Evolutionary conservation across 2,113 vertebrate genomes (phyloP), one percentile per base, ranked within the genome.

Genomic region (Esox niger): DNA sequence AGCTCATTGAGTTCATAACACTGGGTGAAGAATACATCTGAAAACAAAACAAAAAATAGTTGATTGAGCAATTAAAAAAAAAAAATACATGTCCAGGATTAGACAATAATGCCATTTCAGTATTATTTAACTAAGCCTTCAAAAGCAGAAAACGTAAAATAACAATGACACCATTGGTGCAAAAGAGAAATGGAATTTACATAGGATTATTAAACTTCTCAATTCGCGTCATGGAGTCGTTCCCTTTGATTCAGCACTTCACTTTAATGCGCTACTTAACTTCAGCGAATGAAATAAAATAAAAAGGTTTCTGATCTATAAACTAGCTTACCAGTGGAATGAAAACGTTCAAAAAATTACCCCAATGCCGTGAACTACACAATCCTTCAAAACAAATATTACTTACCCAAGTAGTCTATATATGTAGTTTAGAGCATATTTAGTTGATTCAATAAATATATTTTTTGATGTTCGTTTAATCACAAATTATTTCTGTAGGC

Each of bases 21-120:
- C 88, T 89, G 65, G 91, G 85, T 0, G 93, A 90, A 9, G 95
- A 90, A 69, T 95, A 96, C 80, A 95, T 93, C 95, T 96, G 78
- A 6, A 55, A 27, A 59, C 2, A 60, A 2, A 38, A 57, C 27
- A 64, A 5, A 33, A 38, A 13, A 58, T 8, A n/a, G 32, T 38
- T 17, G 23, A 43, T 7, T 15, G n/a, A 52, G 11, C 10, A 11
- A 62, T 26, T 43, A 13, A 43, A 3, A 56, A 38, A 70, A 1
- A 64, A 30, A 43, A 4, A 43, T 43, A 43, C 11, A 54, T 56
- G 46, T 31, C 11, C 61, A 64, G 54, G 47, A 17, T 38, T 62
- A 21, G 33, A 64, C 2, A 27, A 20, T 17, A 9, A 52, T 52
- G 17, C 7, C 3, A 52, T 26, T 35, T 21, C 5, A 4, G 23